phyloP scores from a whole-genome alignment of 2,113 vertebrate species.

The Mesoclemmys tuberculata region DNA sequence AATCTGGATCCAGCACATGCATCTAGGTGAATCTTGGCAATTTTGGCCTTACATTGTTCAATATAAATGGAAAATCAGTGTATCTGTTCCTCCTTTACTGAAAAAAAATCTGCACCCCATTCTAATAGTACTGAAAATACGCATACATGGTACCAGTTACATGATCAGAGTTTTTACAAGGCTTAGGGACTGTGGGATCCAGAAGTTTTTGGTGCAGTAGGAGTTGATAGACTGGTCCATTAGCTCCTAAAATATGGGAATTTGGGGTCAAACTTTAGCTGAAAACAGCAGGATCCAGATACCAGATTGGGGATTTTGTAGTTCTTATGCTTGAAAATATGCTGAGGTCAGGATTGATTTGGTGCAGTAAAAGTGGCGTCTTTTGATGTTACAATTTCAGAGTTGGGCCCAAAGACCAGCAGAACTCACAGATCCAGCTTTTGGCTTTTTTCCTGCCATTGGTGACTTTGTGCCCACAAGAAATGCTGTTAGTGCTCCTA shows the following conservation, averaged over 20 bases:
- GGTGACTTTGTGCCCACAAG: neutral
- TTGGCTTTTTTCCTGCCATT: rapidly evolving
- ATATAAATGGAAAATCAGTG: rapidly evolving
- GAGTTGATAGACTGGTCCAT: neutral
- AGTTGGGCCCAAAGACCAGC: neutral
- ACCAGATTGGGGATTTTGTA: neutral
- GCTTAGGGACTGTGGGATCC: neutral
- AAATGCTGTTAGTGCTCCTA: neutral
- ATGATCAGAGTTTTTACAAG: neutral
- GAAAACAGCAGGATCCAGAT: neutral
- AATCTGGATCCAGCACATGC: neutral
- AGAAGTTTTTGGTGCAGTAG: neutral
- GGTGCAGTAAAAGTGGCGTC: neutral
- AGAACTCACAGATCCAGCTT: neutral
- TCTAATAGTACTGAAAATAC: neutral
- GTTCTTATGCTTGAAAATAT: neutral
- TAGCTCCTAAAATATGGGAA: neutral
- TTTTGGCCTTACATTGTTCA: neutral
- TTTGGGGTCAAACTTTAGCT: rapidly evolving
- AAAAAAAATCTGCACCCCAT: neutral
- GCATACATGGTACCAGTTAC: neutral
- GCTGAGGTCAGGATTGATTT: neutral
- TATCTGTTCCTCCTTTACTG: neutral
- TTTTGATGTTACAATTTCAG: neutral
- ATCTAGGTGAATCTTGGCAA: rapidly evolving